Conservation (phyloP, 2,888 invertebrate species). For the Leptothorax acervorum region DNA sequence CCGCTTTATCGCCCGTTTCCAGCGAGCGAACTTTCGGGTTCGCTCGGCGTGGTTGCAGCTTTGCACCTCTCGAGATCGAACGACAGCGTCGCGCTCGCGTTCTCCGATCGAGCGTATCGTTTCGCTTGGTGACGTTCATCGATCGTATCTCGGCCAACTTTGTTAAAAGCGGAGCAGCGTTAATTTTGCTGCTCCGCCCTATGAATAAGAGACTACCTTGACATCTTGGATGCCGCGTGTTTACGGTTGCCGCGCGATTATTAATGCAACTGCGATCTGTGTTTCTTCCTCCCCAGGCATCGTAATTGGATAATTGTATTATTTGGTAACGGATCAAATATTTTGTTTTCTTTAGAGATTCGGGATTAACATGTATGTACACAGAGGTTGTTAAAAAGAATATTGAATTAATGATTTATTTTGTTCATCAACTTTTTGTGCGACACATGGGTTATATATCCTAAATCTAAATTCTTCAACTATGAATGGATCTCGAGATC, state of each 20-base stretch:
- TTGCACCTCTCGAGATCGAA: constrained; percentile 57
- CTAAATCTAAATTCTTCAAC: background rate
- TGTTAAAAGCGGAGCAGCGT: constrained; percentile 49
- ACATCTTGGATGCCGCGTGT: background rate
- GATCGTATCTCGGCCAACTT: constrained; percentile 59
- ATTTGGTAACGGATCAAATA: background rate
- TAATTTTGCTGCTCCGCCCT: constrained; percentile 21
- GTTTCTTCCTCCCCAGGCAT: background rate
- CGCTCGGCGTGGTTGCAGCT: constrained; percentile 44
- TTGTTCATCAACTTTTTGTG: background rate
- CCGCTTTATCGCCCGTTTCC: constrained; percentile 73
- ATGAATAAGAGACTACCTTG: constrained; percentile 29
- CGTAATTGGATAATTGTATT: background rate
- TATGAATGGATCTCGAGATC: background rate
- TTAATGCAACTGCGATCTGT: background rate
- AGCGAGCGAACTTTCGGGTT: constrained; percentile 72
- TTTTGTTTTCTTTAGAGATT: background rate
- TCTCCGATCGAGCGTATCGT: constrained; percentile 62
- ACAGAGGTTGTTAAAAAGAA: background rate
- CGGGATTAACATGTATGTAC: background rate
- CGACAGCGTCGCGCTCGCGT: constrained; percentile 49
- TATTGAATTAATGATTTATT: background rate
- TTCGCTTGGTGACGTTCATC: constrained; percentile 66
- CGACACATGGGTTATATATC: background rate
- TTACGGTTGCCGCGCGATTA: constrained; percentile 10